Evolutionary conservation across 2,113 vertebrate genomes (phyloP), one percentile per base, ranked within the genome.

Genomic region (Tyto alba): DNA sequence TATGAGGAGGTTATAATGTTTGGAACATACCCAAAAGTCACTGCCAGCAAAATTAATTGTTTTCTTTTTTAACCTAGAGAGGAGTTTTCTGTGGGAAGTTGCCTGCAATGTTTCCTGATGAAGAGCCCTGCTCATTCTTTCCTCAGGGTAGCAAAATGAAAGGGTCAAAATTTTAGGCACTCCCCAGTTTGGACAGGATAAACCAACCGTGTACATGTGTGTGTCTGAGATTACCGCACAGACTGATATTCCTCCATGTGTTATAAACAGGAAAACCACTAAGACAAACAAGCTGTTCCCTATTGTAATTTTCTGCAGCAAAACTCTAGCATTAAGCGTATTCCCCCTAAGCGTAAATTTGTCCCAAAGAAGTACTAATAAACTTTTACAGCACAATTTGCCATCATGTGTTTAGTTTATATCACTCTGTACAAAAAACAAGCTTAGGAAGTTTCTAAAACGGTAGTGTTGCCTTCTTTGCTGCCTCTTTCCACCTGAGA

Each of bases 261-360:
- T 77, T 96, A 94, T 95, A 96, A 97, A 96, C 82, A 96, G 90
- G 86, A 96, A 96, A 94, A 97, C 30, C 90, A 94, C 67, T 20
- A 83, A 94, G 55, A 81, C 71, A 93, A 95, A 90, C 66, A 95
- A 94, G 43, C 20, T 68, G 43, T 32, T 82, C 76, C 56, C 64
- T 75, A 84, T 29, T 95, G 85, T 75, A 75, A 57, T 77, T 80
- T 96, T 92, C 90, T 96, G 72, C 57, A 90, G 75, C 68, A 81
- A 66, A 47, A 80, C 19, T 79, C 82, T 60, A 85, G 32, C 67
- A 73, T 78, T 82, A 79, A 76, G n/a, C 3, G 1, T 63, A 76
- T 62, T 57, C 48, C 72, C 75, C 29, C 38, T 16, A 76, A 50
- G 86, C 43, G 60, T 50, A 92, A 67, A 69, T 81, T 79, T 67